These are phyloP conservation scores for Prionace glauca DNA, from an alignment of 2,797 vertebrate genomes.

Conservation along the genomic window DNA sequence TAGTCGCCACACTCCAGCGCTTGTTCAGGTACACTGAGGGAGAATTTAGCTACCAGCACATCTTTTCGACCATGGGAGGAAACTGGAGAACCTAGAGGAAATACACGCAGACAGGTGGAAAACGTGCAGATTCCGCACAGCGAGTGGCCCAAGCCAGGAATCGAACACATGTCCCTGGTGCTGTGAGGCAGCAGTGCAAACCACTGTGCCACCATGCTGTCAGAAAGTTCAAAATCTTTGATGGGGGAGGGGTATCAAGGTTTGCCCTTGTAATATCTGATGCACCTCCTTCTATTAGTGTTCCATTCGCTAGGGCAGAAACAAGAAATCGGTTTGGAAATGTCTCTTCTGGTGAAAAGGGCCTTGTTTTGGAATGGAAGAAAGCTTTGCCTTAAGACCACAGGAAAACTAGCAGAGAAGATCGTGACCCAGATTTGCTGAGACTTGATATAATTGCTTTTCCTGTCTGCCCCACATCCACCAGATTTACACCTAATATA, in stretches of 20 bases:
- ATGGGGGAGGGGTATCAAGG: neutral
- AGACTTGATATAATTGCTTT: neutral
- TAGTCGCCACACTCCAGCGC: too few relatives aligned
- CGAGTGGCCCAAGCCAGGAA: too few relatives aligned
- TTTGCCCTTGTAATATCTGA: neutral
- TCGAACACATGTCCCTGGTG: too few relatives aligned
- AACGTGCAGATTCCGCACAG: too few relatives aligned
- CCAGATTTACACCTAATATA: neutral
- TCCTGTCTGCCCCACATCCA: neutral
- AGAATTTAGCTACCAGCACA: too few relatives aligned
- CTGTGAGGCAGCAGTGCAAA: too few relatives aligned
- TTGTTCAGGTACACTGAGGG: too few relatives aligned
- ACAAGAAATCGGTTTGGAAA: neutral
- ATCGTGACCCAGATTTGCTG: neutral
- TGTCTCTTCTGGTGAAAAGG: neutral
- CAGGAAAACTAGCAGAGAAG: neutral
- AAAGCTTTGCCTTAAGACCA: neutral
- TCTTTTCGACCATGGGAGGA: too few relatives aligned
- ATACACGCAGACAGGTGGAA: too few relatives aligned
- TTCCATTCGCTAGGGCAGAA: neutral
- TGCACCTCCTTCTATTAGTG: neutral
- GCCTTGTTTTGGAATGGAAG: neutral
- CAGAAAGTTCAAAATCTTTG: neutral
- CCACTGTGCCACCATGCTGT: neutral
- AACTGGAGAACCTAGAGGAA: too few relatives aligned